Evolutionary conservation across 2,113 vertebrate species (phyloP), one percentile per base, ranked within the genome.

Genomic region (Nesoenas mayeri): DNA sequence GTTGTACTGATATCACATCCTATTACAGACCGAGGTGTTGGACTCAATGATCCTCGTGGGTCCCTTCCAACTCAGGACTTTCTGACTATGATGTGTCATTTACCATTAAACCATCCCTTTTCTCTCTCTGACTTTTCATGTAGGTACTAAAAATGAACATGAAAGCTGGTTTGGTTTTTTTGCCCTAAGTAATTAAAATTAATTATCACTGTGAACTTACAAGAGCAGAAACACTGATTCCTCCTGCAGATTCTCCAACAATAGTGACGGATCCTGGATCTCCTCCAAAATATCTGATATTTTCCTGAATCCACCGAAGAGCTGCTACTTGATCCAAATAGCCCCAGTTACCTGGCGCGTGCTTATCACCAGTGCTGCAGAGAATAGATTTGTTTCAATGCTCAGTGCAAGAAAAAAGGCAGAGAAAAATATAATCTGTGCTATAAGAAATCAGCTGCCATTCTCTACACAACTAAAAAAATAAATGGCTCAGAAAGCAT

Each of bases 201-300:
- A 12, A 9, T 0, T 38, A 36, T 62, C 86, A 11, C 36, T 66
- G 18, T 34, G 71, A 86, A 96, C 97, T 93, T 97, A 99, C 99
- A 93, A 98, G 97, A 13, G 98, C 79, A 11, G 98, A 99, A 21
- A 99, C 98, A 12, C 99, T 99, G 44, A 97, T 0, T 79, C 97
- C 98, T 92, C 99, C 99, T 28, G 99, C 98, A 70, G 99, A 99
- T 88, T 99, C 98, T 47, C 99, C 99, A 96, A 98, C 98, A 47
- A 99, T 98, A 22, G 99, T 99, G 34, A 99, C 98, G 40, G 40
- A 40, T 40, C 40, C 40, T 40, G 40, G 40, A 40, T 40, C 40
- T 40, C 40, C 40, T 40, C 40, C 40, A 40, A 40, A 40, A 13
- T 40, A 13, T 40, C 40, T 40, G 40, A 40, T 40, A 40, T 40